These are phyloP conservation scores for Steinernema carpocapsae DNA, from an alignment of 2,888 invertebrate genomes.

Conservation along the genomic window DNA sequence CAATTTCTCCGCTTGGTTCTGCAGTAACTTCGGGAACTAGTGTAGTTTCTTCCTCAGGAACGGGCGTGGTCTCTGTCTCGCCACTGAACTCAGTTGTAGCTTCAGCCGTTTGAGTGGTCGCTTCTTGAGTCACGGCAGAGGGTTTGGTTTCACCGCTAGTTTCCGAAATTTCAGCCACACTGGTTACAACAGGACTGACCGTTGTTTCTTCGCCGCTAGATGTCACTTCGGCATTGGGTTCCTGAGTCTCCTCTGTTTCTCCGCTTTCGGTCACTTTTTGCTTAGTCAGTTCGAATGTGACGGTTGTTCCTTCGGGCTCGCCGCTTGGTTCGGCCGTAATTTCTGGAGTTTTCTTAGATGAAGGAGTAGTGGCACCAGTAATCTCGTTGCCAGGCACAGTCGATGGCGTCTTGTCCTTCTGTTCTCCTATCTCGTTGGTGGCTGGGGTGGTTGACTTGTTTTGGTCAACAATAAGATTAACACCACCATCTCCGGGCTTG, in stretches of 20 bases:
- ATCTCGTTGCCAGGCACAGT: background rate
- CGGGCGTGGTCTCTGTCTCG: slow-evolving; percentile 31
- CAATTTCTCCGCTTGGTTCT: slow-evolving; percentile 10
- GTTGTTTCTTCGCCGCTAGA: background rate
- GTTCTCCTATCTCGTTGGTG: background rate
- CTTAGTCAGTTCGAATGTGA: slow-evolving; percentile 11
- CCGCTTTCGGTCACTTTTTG: background rate
- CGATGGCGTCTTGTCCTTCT: background rate
- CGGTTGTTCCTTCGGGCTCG: slow-evolving; percentile 38
- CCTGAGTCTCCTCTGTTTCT: background rate
- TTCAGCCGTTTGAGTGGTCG: slow-evolving; percentile 36
- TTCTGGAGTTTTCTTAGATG: background rate
- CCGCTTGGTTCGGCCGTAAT: slow-evolving; percentile 36
- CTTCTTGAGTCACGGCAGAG: slow-evolving; percentile 31
- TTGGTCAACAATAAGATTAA: background rate
- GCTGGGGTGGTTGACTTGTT: background rate
- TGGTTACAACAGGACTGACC: slow-evolving; percentile 6
- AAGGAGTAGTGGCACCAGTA: background rate
- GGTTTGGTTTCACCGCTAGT: slow-evolving; percentile 37
- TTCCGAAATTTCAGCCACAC: slow-evolving; percentile 36
- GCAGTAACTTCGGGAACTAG: slow-evolving; percentile 36
- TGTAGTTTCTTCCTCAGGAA: background rate
- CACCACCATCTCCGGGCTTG: slow-evolving; percentile 40
- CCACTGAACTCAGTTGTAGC: slow-evolving; percentile 16
- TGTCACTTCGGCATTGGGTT: background rate